Conservation (phyloP, 2,113 vertebrate species). For the Pipra filicauda region DNA sequence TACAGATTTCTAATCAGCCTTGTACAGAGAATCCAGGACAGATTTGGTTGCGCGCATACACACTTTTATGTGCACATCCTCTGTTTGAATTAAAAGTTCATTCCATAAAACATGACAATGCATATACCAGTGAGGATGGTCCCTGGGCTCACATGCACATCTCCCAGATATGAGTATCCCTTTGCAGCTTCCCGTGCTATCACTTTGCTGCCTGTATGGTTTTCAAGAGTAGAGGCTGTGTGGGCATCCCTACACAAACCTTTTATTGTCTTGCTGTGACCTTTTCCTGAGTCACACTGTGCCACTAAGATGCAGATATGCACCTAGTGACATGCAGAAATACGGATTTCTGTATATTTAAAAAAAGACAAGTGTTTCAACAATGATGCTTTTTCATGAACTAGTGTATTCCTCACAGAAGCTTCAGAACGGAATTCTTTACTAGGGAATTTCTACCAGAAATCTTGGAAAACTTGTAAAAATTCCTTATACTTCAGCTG, state of each 20-base stretch:
- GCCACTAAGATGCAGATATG: background rate
- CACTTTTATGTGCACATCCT: background rate
- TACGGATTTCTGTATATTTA: background rate
- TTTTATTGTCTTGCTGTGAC: background rate
- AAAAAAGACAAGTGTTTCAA: background rate
- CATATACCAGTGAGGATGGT: background rate
- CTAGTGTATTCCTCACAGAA: background rate
- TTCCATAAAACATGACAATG: background rate
- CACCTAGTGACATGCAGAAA: background rate
- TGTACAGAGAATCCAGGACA: background rate
- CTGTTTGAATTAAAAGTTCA: background rate
- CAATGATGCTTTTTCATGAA: background rate
- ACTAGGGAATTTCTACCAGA: slow-evolving; percentile 33
- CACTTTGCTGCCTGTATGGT: background rate
- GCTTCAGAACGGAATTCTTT: slow-evolving; percentile 30
- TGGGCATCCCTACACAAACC: background rate
- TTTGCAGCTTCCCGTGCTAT: background rate
- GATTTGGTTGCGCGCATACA: background rate
- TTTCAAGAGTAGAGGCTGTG: background rate
- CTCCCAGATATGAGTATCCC: fast-evolving
- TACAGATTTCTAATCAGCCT: background rate
- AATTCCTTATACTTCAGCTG: slow-evolving; percentile 30
- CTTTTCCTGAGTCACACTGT: background rate
- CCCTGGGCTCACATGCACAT: background rate
- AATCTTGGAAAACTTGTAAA: slow-evolving; percentile 62